phyloP scores from a whole-genome alignment of 2,888 invertebrate genomes.

The Abrostola triplasia region DNA sequence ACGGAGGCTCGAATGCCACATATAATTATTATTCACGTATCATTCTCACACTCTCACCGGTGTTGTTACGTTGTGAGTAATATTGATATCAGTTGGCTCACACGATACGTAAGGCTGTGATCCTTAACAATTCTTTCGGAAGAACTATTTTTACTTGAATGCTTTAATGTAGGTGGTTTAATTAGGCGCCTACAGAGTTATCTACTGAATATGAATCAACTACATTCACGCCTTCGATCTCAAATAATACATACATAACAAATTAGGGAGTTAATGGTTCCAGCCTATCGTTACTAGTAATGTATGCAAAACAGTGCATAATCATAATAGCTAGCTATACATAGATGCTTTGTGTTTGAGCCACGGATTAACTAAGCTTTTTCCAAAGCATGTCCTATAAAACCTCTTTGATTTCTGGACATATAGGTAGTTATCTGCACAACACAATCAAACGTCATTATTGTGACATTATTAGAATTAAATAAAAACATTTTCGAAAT shows the following conservation, averaged over 20 bases:
- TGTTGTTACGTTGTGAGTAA: constrained; percentile 30
- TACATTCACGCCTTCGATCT: too few species aligned
- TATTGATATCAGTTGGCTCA: constrained; percentile 7
- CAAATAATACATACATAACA: too few species aligned
- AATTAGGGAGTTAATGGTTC: too few species aligned
- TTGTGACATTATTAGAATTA: constrained; percentile 2
- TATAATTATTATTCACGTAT: constrained; percentile 37
- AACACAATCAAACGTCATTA: constrained; percentile 6
- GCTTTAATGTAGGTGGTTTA: too few species aligned
- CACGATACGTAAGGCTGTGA: not conserved
- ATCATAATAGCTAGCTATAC: too few species aligned
- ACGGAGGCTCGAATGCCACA: constrained; percentile 23
- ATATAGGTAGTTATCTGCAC: not conserved
- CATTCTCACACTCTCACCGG: constrained; percentile 54
- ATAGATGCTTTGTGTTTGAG: too few species aligned
- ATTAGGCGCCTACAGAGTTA: too few species aligned
- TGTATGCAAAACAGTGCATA: too few species aligned
- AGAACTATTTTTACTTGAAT: too few species aligned
- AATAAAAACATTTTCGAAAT: not conserved
- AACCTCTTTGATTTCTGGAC: not conserved
- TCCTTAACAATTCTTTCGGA: not conserved
- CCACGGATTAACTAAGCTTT: too few species aligned
- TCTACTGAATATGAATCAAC: too few species aligned
- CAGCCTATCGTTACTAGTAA: too few species aligned
- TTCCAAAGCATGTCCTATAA: not conserved